Evolutionary conservation across 2,113 vertebrate genomes (phyloP).

Genomic region (Ochotona curzoniae): DNA sequence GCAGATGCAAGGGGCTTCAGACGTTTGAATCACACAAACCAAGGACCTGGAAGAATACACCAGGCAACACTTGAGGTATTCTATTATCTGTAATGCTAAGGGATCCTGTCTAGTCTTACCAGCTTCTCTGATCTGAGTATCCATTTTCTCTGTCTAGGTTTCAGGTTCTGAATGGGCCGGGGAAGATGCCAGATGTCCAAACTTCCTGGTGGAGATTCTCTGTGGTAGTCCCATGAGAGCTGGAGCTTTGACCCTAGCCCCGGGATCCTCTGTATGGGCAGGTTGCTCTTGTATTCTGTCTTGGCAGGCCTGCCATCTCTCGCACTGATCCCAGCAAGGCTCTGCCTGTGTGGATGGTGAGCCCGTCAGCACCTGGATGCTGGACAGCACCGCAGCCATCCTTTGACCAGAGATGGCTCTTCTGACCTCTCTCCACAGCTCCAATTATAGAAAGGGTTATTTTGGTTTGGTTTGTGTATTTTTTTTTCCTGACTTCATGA

Average conservation of each 20-base stretch:
- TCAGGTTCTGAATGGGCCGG: not conserved
- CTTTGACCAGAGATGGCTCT: not conserved
- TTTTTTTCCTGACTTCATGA: constrained; percentile 9
- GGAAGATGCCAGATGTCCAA: not conserved
- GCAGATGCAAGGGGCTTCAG: not conserved
- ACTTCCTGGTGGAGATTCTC: not conserved
- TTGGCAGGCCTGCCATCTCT: not conserved
- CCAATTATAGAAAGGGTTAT: not conserved
- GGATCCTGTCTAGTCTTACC: not conserved
- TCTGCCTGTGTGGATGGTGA: not conserved
- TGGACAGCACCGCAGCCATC: constrained; percentile 58
- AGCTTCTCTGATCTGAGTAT: not conserved
- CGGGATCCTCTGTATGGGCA: not conserved
- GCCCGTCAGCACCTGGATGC: constrained; percentile 61
- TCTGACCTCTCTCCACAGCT: constrained; percentile 34
- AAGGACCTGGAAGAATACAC: not conserved
- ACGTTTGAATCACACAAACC: not conserved
- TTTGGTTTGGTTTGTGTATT: constrained; percentile 43
- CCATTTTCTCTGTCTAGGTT: not conserved
- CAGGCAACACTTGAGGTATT: not conserved
- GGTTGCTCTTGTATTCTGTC: not conserved
- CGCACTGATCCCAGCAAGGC: not conserved
- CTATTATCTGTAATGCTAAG: not conserved
- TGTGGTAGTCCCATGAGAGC: not conserved
- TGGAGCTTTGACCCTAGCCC: not conserved